Percentiles rank a stretch among this genome's conserved stretches.
Evolutionary conservation across 2,888 invertebrate genomes (phyloP).

Genomic region (Cantharis rustica): DNA sequence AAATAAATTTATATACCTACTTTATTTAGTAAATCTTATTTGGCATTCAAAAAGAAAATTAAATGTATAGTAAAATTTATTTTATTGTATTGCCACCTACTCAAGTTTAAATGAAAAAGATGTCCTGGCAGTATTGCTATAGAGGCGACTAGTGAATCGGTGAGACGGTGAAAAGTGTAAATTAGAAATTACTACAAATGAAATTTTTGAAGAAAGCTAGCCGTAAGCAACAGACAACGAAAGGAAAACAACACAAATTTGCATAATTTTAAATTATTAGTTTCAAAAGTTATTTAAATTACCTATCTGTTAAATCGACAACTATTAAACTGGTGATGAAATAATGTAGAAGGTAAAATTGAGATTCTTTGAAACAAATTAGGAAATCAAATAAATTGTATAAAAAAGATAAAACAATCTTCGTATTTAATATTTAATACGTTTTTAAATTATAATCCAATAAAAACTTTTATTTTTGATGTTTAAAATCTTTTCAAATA

Average conservation of each 20-base stretch:
- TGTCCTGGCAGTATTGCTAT: background rate
- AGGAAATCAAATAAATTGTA: too few relatives aligned
- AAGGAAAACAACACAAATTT: background rate
- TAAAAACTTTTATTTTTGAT: too few relatives aligned
- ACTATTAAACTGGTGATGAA: too few relatives aligned
- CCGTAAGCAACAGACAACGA: background rate
- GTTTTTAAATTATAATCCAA: background rate
- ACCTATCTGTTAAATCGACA: too few relatives aligned
- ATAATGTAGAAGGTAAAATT: too few relatives aligned
- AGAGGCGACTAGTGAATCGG: background rate
- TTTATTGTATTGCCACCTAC: background rate
- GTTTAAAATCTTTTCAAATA: too few relatives aligned
- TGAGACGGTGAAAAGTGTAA: background rate
- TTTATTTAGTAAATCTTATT: constrained; percentile 2
- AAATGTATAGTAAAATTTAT: background rate
- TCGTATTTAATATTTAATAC: background rate
- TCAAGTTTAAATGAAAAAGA: background rate
- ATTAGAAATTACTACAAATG: background rate
- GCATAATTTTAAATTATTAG: background rate
- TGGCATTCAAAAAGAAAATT: background rate
- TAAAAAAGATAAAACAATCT: background rate
- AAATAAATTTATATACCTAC: background rate
- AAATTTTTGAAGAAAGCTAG: background rate
- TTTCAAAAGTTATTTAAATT: too few relatives aligned
- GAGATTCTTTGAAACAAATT: too few relatives aligned